These are phyloP conservation scores for Molossus molossus DNA, from an alignment of 2,797 vertebrate genomes.

Conservation along the genomic window DNA sequence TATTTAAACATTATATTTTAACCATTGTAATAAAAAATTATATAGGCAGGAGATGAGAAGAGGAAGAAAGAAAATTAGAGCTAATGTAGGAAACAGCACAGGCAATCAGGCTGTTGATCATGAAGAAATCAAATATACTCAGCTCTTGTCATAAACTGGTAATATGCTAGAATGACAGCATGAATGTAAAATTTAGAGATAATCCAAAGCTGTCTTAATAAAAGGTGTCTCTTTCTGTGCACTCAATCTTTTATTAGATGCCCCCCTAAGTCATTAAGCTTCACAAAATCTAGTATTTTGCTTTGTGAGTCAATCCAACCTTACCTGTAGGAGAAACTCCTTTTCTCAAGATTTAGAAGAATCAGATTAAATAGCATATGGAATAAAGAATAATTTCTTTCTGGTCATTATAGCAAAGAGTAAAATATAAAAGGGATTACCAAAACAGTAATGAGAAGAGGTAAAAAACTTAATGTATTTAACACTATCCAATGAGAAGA, in stretches of 20 bases:
- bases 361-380: constrained; percentile 19
- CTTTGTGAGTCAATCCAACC: constrained; percentile 32
- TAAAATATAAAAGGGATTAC: constrained; percentile 50
- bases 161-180: constrained; percentile 40
- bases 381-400: constrained; percentile 59
- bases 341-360: constrained; percentile 51
- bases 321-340: constrained; percentile 9
- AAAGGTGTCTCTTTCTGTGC: constrained; percentile 32
- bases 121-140: constrained; percentile 57
- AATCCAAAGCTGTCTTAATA: constrained; percentile 59
- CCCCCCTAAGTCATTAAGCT: neutral
- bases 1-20: constrained; percentile 51
- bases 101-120: constrained; percentile 1
- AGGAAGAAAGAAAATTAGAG: constrained; percentile 34
- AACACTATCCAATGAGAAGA: neutral
- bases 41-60: neutral
- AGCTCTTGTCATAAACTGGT: constrained; percentile 29
- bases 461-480: neutral
- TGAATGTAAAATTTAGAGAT: constrained; percentile 40
- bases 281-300: constrained; percentile 63
- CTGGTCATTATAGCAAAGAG: constrained; percentile 46
- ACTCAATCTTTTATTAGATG: constrained; percentile 6
- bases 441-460: constrained; percentile 23
- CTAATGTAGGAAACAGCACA: constrained; percentile 40
- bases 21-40: constrained; percentile 33